Evolutionary conservation across 1,140 invertebrate species (phyloP).

Genomic region (Euwallacea similis): DNA sequence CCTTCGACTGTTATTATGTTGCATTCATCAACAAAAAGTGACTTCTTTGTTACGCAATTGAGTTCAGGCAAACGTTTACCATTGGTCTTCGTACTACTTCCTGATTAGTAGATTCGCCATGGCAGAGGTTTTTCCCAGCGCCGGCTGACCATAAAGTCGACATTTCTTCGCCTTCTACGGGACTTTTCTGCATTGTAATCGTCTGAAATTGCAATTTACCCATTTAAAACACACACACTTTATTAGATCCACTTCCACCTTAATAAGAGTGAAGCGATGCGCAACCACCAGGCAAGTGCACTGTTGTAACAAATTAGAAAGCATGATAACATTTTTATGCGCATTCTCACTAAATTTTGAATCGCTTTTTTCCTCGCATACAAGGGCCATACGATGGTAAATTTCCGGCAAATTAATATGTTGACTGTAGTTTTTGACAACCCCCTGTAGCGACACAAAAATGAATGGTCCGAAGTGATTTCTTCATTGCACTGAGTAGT

Average conservation of each 20-base stretch:
- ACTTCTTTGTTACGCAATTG: too few relatives aligned
- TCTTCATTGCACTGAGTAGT: not conserved
- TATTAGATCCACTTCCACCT: not conserved
- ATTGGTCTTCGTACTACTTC: too few relatives aligned
- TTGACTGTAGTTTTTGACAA: not conserved
- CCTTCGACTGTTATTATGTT: too few relatives aligned
- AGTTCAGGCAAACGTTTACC: too few relatives aligned
- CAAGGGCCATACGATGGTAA: too few relatives aligned
- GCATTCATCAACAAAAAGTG: too few relatives aligned
- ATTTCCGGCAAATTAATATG: too few relatives aligned
- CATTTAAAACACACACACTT: not conserved
- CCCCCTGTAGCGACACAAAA: not conserved
- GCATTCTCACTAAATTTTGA: not conserved
- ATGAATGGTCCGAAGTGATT: not conserved
- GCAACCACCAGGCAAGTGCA: slow-evolving; percentile 31
- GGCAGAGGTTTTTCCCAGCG: too few relatives aligned
- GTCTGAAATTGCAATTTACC: not conserved
- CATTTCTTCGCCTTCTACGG: too few relatives aligned
- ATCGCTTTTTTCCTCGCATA: not conserved
- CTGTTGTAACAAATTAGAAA: slow-evolving; percentile 48
- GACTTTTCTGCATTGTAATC: not conserved
- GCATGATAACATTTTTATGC: slow-evolving; percentile 31
- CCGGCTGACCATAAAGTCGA: too few relatives aligned
- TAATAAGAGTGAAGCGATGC: slow-evolving; percentile 18
- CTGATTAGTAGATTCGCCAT: not conserved